phyloP scores from a whole-genome alignment of 2,113 vertebrate species.

The Callipepla californica region DNA sequence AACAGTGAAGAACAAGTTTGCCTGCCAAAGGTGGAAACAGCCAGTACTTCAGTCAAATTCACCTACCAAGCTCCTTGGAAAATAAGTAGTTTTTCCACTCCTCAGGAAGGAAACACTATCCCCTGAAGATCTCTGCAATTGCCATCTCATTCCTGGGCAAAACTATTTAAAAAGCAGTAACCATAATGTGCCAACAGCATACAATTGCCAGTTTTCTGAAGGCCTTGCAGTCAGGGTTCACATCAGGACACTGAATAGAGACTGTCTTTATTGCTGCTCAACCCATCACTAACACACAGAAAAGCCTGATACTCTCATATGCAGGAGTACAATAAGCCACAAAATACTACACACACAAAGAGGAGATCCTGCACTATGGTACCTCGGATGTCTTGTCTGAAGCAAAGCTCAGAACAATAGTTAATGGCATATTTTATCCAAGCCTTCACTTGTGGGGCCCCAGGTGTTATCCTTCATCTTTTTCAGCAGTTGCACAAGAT shows the following conservation, averaged over 20 bases:
- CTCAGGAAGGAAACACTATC: conserved; percentile 41
- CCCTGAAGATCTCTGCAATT: conserved; percentile 44
- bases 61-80: conserved; percentile 30
- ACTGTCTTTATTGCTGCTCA: neutral
- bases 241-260: conserved; percentile 12
- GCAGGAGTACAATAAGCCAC: neutral
- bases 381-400: neutral
- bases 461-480: neutral
- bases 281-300: neutral
- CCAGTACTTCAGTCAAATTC: neutral
- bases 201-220: conserved; percentile 17
- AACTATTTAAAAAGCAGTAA: conserved; percentile 22
- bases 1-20: neutral
- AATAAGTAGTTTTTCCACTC: conserved; percentile 44
- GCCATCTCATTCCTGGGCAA: conserved; percentile 51
- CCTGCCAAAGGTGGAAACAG: conserved; percentile 35
- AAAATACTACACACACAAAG: neutral
- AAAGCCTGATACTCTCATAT: neutral
- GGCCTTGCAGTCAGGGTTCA: conserved; percentile 10
- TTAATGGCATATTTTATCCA: neutral
- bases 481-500: neutral
- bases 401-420: neutral
- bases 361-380: neutral
- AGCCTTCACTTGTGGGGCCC: neutral
- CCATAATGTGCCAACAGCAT: conserved; percentile 30